Evolutionary conservation across 2,797 vertebrate genomes (phyloP), one percentile per base, ranked within the genome.

Genomic region (Steatocranus sp.): DNA sequence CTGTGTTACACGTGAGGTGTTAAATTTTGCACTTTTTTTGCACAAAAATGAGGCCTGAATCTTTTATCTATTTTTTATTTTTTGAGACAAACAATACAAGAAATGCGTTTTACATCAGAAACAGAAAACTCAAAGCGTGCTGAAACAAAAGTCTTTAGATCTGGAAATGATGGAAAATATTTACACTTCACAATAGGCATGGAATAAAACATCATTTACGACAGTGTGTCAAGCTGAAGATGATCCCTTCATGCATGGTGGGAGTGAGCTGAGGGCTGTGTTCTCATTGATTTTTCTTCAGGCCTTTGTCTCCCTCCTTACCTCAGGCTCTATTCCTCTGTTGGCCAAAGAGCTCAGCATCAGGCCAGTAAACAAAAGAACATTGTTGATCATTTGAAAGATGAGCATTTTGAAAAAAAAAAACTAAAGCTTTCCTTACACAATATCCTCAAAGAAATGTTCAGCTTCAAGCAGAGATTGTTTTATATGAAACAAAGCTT

Each of bases 231-330:
- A 58, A 41, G 54, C 50, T 51, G 27, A 48, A 75, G 25, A 49
- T 66, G 75, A 50, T 23, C 32, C 20, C 9, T 27, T 18, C 43
- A 41, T 51, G 41, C 41, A 48, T 75, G 61, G 14, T 73, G 6
- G 25, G 5, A 58, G 51, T 38, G 48, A 79, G 51, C 27, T 68
- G 74, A 78, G 11, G n/a, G 77, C 43, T 75, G 79, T 36, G 46
- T 63, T 78, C 18, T 51, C 63, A 81, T 79, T 75, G 82, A 86
- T 83, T 84, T 85, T 83, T 15, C 70, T 76, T 56, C 63, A 68
- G 46, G 27, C 23, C 73, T 78, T 63, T 66, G 27, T 77, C 56
- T 27, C 53, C 23, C 14, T 49, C 54, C 11, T 75, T 43, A 84
- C 73, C 53, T 61, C 49, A 48, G 82, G 81, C 75, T 53, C 48